Conservation (phyloP, 2,797 vertebrate genomes). For the Lateolabrax maculatus region DNA sequence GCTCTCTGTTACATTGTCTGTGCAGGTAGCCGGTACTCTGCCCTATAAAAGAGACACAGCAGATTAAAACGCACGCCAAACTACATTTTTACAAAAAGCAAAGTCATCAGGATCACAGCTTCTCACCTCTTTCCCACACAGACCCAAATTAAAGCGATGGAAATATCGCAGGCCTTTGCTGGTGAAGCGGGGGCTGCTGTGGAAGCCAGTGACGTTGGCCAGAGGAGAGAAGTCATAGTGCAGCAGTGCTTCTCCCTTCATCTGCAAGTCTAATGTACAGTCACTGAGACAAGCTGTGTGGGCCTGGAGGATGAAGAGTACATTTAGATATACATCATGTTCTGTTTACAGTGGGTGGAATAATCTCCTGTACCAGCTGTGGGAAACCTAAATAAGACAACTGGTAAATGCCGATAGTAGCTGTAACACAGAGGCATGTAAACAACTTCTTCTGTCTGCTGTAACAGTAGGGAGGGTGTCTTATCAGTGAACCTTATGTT, state of each 20-base stretch:
- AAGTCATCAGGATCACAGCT: not conserved
- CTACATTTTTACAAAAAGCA: not conserved
- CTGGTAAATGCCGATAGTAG: not conserved
- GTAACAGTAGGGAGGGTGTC: not conserved
- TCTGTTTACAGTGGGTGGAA: slow-evolving; percentile 13
- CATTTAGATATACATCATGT: not conserved
- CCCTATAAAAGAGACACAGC: slow-evolving; percentile 78
- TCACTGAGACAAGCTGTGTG: slow-evolving; percentile 91
- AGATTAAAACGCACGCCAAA: not conserved
- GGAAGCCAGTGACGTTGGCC: slow-evolving; percentile 78
- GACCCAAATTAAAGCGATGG: slow-evolving; percentile 89
- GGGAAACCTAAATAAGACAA: slow-evolving; percentile 14
- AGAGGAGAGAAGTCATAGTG: slow-evolving; percentile 90
- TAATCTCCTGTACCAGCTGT: not conserved
- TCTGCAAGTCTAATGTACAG: slow-evolving; percentile 83
- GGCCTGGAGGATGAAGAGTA: slow-evolving; percentile 78
- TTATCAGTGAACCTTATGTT: no score
- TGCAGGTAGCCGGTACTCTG: slow-evolving; percentile 85
- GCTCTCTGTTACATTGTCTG: slow-evolving; percentile 91
- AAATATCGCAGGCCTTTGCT: slow-evolving; percentile 92
- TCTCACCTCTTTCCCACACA: slow-evolving; percentile 93
- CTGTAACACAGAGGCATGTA: not conserved
- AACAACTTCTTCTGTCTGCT: not conserved
- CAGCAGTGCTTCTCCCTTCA: slow-evolving; percentile 61
- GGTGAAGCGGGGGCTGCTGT: slow-evolving; percentile 91